phyloP scores from a whole-genome alignment of 2,113 vertebrate species.

The Scomber scombrus region DNA sequence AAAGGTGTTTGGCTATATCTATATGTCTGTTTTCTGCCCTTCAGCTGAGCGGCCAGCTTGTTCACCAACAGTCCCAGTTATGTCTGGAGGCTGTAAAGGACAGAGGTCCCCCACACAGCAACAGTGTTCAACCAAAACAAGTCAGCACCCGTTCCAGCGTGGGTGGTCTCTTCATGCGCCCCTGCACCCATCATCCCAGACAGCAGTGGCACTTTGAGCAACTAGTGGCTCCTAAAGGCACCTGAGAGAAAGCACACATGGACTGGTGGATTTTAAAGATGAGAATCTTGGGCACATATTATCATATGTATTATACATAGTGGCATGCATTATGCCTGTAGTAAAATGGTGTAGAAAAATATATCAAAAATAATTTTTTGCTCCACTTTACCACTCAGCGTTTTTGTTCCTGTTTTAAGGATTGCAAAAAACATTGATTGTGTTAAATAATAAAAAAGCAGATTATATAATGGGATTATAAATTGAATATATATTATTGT shows the following conservation, averaged over 20 bases:
- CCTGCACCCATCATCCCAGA: conserved; percentile 83
- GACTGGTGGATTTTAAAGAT: background rate
- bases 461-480: background rate
- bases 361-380: background rate
- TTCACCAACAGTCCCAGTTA: conserved; percentile 88
- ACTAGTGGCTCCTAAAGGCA: conserved; percentile 69
- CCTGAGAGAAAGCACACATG: conserved; percentile 24
- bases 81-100: conserved; percentile 87
- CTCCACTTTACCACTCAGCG: conserved; percentile 7
- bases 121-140: background rate
- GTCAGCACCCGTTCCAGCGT: conserved; percentile 1
- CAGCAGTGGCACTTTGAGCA: conserved; percentile 90
- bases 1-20: background rate
- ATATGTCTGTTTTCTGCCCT: conserved; percentile 38
- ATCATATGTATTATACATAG: conserved; percentile 6
- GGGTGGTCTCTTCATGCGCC: conserved; percentile 80
- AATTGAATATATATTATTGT: background rate
- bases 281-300: background rate
- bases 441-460: conserved; percentile 7
- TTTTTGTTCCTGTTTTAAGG: conserved; percentile 76
- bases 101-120: conserved; percentile 42
- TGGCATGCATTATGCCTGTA: conserved; percentile 2
- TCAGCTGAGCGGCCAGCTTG: conserved; percentile 86
- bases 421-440: conserved; percentile 46
- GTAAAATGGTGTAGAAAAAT: conserved; percentile 12